Base-by-base conservation (phyloP, 1,140 invertebrate genomes). In the Lordiphosa stackelbergi region DNA sequence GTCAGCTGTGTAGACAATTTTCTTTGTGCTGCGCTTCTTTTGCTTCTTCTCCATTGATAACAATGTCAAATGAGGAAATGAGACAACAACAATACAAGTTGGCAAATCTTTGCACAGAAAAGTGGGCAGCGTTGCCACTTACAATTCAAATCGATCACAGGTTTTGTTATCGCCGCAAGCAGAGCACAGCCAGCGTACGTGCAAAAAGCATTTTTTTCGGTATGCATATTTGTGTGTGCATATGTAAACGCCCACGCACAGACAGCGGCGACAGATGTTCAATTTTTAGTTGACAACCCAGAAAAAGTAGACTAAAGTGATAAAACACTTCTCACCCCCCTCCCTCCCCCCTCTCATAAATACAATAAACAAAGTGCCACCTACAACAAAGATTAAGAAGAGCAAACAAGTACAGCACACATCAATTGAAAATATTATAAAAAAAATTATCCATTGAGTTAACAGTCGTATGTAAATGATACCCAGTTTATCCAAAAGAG, bases 1-100 rank as follows among this genome's bases (percentile, higher is more conserved):
- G 74, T 68, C 74, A 79, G 75, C 75, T 79, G 74, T 75, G 71
- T 61, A 53, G 66, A 68, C 62, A 64, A 42, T 75, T 78, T 73
- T 70, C 74, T 78, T 81, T 74, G 75, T 81, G 75, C 41, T 54
- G 53, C 43, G 55, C 52, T 81, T 69, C 65, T 52, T 56, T 58
- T 34, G 43, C 43, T 12, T 46, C 43, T 12, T 34, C 11, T 46
- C 56, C 47, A 71, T 60, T 79, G 74, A 78, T 78, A 78, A 81
- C 75, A 78, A 81, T 74, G 55, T 42, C 61, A 61, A 69, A 69
- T 45, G 59, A 66, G 74, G 65, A 55, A 70, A 48, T 46, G 64
- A 66, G 46, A 53, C 45, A 73, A 35, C 38, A 24, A 42, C 16
- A 53, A n/a, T 13, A 42, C 13, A 38, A 24, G 48, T 37, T 53